A percentile compares a stretch with the other conserved stretches of the same genome.
phyloP scores from a whole-genome alignment of 2,888 invertebrate species.

The Onthophagus sagittarius region DNA sequence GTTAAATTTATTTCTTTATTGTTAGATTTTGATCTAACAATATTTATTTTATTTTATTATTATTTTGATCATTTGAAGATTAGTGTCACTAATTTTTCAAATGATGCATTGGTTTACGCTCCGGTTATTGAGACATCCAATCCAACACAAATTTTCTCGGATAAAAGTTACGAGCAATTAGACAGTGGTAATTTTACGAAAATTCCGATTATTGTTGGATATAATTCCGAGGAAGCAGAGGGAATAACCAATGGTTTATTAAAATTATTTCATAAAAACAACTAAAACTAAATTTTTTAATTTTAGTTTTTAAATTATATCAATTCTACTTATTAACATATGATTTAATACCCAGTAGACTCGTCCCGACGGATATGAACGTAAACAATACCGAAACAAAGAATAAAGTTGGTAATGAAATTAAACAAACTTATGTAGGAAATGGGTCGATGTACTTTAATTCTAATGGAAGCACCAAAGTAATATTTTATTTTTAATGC shows the following conservation, averaged over 20 bases:
- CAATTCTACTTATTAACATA: conserved; percentile 27
- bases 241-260: too few relatives aligned
- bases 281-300: neutral
- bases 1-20: neutral
- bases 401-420: conserved; percentile 2
- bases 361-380: conserved; percentile 41
- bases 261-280: too few relatives aligned
- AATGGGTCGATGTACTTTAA: neutral
- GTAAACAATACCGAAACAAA: neutral
- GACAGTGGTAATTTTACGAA: conserved; percentile 24
- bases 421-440: conserved; percentile 15
- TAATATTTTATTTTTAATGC: neutral
- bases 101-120: conserved; percentile 36
- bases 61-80: too few relatives aligned
- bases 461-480: neutral
- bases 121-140: conserved; percentile 37
- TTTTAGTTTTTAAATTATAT: conserved; percentile 30
- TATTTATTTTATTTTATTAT: too few relatives aligned
- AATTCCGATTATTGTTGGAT: conserved; percentile 31
- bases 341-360: conserved; percentile 49
- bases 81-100: too few relatives aligned
- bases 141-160: conserved; percentile 35
- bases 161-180: conserved; percentile 30
- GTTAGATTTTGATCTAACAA: conserved; percentile 18
- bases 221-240: conserved; percentile 27